Evolutionary conservation across 2,888 invertebrate species (phyloP).

Genomic region (Tenthredo livida): DNA sequence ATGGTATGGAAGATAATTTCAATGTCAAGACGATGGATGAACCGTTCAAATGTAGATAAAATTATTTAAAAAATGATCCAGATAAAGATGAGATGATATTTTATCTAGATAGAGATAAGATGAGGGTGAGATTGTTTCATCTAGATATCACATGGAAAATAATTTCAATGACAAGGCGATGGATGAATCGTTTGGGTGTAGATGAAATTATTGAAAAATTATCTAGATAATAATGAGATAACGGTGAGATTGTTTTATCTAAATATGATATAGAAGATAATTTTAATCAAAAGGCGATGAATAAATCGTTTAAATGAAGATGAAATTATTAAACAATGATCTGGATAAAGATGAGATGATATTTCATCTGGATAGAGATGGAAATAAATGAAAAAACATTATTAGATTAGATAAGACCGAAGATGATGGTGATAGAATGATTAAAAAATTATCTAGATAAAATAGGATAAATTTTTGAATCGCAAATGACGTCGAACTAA

Average conservation of each 20-base stretch:
- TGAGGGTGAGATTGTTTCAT: not conserved
- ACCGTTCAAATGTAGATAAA: not conserved
- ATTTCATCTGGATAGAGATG: not conserved
- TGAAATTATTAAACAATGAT: not conserved
- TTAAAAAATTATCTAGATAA: not conserved
- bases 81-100: not conserved
- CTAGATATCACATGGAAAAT: too few relatives aligned
- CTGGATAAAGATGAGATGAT: not conserved
- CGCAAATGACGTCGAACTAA: not conserved
- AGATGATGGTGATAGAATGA: not conserved
- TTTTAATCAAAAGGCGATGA: not conserved
- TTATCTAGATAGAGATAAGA: not conserved
- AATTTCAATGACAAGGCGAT: too few relatives aligned
- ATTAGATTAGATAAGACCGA: too few relatives aligned
- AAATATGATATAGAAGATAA: not conserved
- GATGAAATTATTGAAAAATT: not conserved
- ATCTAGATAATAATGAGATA: not conserved
- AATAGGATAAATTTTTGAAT: not conserved
- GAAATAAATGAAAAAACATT: too few relatives aligned
- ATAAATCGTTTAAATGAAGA: not conserved
- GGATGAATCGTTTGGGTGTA: not conserved
- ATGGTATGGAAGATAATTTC: too few relatives aligned
- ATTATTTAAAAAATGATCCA: not conserved
- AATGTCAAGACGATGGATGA: too few relatives aligned
- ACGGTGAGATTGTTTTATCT: not conserved